phyloP scores from a whole-genome alignment of 2,113 vertebrate genomes.

The Oceanites oceanicus region DNA sequence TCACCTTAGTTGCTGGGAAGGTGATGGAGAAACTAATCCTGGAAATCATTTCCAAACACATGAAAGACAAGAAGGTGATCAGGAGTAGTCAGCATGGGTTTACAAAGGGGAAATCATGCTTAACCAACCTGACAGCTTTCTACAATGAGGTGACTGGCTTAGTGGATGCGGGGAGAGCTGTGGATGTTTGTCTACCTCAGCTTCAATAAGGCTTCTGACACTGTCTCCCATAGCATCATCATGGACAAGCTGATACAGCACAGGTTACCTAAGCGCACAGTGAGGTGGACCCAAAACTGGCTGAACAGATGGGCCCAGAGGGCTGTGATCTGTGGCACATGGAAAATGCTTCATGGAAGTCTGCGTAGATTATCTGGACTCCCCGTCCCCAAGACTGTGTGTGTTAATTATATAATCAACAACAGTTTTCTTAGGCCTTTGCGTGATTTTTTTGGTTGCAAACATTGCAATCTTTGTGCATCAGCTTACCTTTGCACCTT shows the following conservation, averaged over 20 bases:
- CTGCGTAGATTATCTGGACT: not conserved
- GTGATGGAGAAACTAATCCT: not conserved
- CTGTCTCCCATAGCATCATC: not conserved
- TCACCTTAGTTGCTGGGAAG: not conserved
- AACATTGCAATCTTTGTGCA: too few relatives aligned
- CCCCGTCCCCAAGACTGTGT: too few relatives aligned
- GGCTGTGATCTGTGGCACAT: fast-evolving
- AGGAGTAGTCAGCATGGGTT: not conserved
- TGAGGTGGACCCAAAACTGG: not conserved
- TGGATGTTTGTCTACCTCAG: fast-evolving
- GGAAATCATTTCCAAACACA: not conserved
- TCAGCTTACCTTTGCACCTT: constrained; percentile 84
- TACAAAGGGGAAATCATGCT: not conserved
- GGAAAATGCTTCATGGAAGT: not conserved
- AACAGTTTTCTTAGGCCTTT: not conserved
- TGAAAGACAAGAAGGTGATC: not conserved
- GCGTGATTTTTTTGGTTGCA: not conserved
- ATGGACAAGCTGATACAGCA: not conserved
- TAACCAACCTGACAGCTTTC: not conserved
- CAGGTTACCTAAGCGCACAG: fast-evolving
- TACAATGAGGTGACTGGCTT: not conserved
- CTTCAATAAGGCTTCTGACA: not conserved
- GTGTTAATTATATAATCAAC: not conserved
- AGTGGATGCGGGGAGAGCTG: not conserved
- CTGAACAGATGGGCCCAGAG: not conserved